Percentiles rank a stretch among this genome's conserved stretches.
Conservation (phyloP, 2,113 vertebrate genomes). For the Brachyhypopomus occidentalis region DNA sequence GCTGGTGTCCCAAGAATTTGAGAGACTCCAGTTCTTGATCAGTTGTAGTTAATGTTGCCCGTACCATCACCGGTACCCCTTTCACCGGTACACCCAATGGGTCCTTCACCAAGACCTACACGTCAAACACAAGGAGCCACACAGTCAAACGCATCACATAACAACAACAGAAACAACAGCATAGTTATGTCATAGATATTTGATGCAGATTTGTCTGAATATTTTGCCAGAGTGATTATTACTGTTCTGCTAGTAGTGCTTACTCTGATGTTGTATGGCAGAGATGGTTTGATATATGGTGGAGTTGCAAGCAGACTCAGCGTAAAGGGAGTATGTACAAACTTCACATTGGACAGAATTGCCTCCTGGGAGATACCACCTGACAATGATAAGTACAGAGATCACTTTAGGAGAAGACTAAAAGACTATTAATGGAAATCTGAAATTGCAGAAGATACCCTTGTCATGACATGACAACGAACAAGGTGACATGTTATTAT, state of each 20-base stretch:
- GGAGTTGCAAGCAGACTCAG: conserved; percentile 85
- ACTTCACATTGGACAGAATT: conserved; percentile 79
- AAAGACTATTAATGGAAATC: not conserved
- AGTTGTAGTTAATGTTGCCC: conserved; percentile 43
- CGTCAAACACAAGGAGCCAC: not conserved
- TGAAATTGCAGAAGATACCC: not conserved
- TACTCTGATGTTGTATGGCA: conserved; percentile 88
- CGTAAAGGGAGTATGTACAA: conserved; percentile 82
- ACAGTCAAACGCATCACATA: not conserved
- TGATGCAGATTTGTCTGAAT: not conserved
- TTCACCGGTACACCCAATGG: conserved; percentile 68
- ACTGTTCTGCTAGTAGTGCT: not conserved
- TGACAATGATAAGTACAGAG: conserved; percentile 53
- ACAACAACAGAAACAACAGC: not conserved
- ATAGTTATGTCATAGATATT: no score
- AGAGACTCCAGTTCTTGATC: conserved; percentile 29
- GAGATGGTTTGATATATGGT: conserved; percentile 89
- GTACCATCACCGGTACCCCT: conserved; percentile 68
- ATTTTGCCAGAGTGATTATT: not conserved
- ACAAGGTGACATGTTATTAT: no score
- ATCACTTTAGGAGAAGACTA: not conserved
- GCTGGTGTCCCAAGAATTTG: conserved; percentile 16
- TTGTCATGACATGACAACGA: not conserved
- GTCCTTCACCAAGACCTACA: conserved; percentile 88
- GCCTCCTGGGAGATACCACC: conserved; percentile 87